Conservation (phyloP, 2,888 invertebrate species). For the Tenodera sinensis region DNA sequence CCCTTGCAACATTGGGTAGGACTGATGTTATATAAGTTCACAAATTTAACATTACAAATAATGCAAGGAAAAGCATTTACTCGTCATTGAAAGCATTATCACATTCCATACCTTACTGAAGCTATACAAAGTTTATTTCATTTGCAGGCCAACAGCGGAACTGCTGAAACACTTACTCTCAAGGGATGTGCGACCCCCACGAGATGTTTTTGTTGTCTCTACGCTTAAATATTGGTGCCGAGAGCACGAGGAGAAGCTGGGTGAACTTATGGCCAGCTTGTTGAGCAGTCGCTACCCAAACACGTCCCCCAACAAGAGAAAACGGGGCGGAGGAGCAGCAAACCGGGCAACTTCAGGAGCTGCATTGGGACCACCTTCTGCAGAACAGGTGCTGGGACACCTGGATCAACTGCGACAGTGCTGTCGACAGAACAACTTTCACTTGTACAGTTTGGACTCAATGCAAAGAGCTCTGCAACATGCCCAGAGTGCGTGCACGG, state of each 20-base stretch:
- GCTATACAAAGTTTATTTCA: not conserved
- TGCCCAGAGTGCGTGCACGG: conserved; percentile 82
- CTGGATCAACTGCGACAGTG: conserved; percentile 83
- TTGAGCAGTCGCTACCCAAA: conserved; percentile 80
- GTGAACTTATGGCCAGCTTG: conserved; percentile 73
- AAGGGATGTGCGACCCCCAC: conserved; percentile 63
- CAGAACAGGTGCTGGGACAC: conserved; percentile 87
- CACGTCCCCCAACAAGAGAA: conserved; percentile 87
- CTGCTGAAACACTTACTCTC: conserved; percentile 79
- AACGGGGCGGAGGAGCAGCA: conserved; percentile 66
- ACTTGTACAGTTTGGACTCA: conserved; percentile 80
- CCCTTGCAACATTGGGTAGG: too few species aligned
- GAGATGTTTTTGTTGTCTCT: conserved; percentile 87
- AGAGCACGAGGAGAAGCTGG: conserved; percentile 84
- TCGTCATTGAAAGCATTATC: too few species aligned
- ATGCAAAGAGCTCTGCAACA: conserved; percentile 89
- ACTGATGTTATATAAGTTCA: too few species aligned
- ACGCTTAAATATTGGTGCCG: conserved; percentile 92
- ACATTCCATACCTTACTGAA: too few species aligned
- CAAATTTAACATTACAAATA: too few species aligned
- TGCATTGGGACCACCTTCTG: conserved; percentile 62
- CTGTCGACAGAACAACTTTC: conserved; percentile 49
- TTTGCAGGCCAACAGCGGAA: conserved; percentile 72
- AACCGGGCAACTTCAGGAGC: conserved; percentile 29
- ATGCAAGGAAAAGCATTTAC: too few species aligned